Evolutionary conservation across 2,113 vertebrate genomes (phyloP), one percentile per base, ranked within the genome.

Genomic region (Chunga burmeisteri): DNA sequence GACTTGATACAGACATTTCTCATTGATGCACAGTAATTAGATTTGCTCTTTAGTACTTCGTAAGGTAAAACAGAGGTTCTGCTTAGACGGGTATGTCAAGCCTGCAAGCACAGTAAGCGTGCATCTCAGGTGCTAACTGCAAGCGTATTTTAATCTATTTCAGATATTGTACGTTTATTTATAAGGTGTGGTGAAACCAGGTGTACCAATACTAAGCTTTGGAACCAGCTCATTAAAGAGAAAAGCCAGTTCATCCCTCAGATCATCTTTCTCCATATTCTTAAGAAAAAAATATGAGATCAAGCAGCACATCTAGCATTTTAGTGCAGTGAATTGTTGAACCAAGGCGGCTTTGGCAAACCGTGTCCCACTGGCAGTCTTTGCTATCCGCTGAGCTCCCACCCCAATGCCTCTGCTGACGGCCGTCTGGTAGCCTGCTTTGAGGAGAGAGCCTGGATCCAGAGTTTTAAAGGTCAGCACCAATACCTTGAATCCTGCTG

Each of bases 1-100:
- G 91, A 90, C 4, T 42, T 74, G 93, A 87, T 90, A 90, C 47
- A 88, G 88, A 78, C 67, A 79, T 89, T 93, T 96, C 90, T 93
- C 74, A 80, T n/a, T 52, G 92, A 93, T 75, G 72, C 70, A 66
- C 82, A 87, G 86, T 88, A 95, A 97, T 96, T 94, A 91, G 93
- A 97, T 96, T 95, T 96, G 70, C 49, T 91, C 66, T 96, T 96
- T 93, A 92, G 90, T 63, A 81, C 77, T 94, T 85, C 23, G 72
- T 89, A 93, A 91, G 94, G 93, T 96, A 95, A 95, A 96, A 63
- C 53, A 92, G 92, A 94, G 90, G 71, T 92, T 95, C 55, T 0
- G 0, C 49, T 95, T 29, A 70, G 58, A 42, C 32, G 68, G 36
- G 10, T 47, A 56, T 46, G 62, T 85, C 85, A 91, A 79, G 47